These are phyloP conservation scores for Standfussiana lucernea DNA, from an alignment of 2,888 invertebrate genomes.

Conservation along the genomic window DNA sequence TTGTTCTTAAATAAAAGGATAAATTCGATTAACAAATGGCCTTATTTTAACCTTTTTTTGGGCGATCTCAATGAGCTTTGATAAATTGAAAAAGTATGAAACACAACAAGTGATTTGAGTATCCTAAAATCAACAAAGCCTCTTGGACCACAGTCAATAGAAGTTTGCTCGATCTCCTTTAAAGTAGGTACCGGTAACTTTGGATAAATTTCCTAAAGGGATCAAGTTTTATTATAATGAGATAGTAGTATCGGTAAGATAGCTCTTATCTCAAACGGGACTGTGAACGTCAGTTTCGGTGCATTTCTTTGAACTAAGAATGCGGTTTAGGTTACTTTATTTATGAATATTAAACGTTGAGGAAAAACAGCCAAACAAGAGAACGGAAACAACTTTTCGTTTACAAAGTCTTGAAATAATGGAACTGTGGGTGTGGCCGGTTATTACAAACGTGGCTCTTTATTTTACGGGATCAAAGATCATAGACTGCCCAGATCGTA, in stretches of 20 bases:
- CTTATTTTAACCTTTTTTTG: too few species aligned
- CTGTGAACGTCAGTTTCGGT: conserved; percentile 8
- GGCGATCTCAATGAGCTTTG: too few species aligned
- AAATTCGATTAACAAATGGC: too few species aligned
- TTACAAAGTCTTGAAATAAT: conserved; percentile 1
- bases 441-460: not conserved
- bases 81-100: too few species aligned
- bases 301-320: conserved; percentile 41
- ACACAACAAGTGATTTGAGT: too few species aligned
- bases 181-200: not conserved
- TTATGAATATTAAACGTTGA: conserved; percentile 37
- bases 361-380: conserved; percentile 3
- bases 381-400: not conserved
- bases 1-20: too few species aligned
- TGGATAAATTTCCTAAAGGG: not conserved
- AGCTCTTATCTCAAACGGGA: conserved; percentile 23
- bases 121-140: too few species aligned
- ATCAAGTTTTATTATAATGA: not conserved
- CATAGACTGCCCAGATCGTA: too few species aligned
- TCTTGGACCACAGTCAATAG: too few species aligned
- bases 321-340: conserved; percentile 38
- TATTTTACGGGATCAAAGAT: not conserved
- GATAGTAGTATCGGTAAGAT: conserved; percentile 30
- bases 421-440: not conserved
- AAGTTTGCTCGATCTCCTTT: too few species aligned